Conservation (phyloP, 2,888 invertebrate species). For the Acleris holmiana region DNA sequence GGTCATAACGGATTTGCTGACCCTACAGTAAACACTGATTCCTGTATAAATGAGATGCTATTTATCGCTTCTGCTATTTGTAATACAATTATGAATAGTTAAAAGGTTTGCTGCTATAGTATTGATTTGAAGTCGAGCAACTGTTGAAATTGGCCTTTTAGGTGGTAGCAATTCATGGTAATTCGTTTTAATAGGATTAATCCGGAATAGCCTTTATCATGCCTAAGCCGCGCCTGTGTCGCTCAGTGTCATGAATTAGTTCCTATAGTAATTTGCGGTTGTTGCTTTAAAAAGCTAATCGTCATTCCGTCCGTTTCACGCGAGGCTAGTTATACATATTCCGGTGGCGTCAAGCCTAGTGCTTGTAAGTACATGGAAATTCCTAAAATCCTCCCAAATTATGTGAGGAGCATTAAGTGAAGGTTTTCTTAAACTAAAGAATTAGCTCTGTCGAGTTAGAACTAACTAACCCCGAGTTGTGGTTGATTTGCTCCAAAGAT, state of each 20-base stretch:
- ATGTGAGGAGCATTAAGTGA: constrained; percentile 2
- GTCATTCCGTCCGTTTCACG: constrained; percentile 10
- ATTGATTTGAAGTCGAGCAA: constrained; percentile 29
- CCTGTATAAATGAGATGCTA: constrained; percentile 41
- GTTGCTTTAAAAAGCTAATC: constrained; percentile 6
- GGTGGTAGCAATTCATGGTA: constrained; percentile 47
- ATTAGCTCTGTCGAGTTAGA: constrained; percentile 13
- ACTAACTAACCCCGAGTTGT: constrained; percentile 16
- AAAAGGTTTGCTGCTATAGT: background rate
- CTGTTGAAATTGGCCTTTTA: constrained; percentile 47
- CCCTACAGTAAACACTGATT: constrained; percentile 38
- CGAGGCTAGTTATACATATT: constrained; percentile 20
- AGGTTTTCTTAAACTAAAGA: background rate
- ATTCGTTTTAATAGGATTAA: constrained; percentile 53
- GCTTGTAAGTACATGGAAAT: constrained; percentile 10
- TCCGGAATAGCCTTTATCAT: constrained; percentile 43
- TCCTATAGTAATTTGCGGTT: constrained; percentile 9
- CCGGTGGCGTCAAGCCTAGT: constrained; percentile 4
- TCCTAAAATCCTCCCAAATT: constrained; percentile 11
- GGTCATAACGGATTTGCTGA: constrained; percentile 42
- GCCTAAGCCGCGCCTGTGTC: constrained; percentile 5
- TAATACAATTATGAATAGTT: background rate
- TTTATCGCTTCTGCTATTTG: constrained; percentile 37
- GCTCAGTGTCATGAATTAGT: constrained; percentile 14
- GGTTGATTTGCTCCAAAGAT: constrained; percentile 14